Percentiles rank a stretch among this genome's conserved stretches.
These are phyloP conservation scores for Beris morrisii DNA, from an alignment of 2,888 invertebrate species.

Conservation along the genomic window DNA sequence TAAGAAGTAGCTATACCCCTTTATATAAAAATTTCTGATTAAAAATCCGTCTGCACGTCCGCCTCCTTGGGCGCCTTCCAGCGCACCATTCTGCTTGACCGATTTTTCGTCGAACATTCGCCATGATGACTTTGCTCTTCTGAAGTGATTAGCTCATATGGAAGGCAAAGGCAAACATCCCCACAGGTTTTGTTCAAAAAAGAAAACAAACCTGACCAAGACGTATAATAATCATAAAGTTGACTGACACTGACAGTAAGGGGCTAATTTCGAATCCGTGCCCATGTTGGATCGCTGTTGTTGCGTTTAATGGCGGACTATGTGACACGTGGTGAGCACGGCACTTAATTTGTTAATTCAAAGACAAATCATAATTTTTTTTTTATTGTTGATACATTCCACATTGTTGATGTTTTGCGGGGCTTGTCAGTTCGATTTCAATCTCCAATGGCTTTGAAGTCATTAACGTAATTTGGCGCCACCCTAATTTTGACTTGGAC, in stretches of 20 bases:
- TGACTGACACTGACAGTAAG: too few relatives aligned
- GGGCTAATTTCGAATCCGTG: too few relatives aligned
- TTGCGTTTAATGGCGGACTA: too few relatives aligned
- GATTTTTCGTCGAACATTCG: conserved; percentile 16
- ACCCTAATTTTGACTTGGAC: conserved; percentile 5
- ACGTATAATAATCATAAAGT: too few relatives aligned
- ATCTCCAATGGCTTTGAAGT: conserved; percentile 5
- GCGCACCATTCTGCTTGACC: conserved; percentile 13
- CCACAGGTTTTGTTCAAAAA: too few relatives aligned
- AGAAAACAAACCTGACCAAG: too few relatives aligned
- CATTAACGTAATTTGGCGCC: conserved; percentile 24
- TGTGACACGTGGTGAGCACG: too few relatives aligned
- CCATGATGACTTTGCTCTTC: conserved; percentile 15
- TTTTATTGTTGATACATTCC: not conserved
- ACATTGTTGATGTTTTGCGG: conserved; percentile 2
- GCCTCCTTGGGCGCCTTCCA: not conserved
- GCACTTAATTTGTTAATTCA: conserved; percentile 15
- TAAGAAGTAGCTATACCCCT: not conserved
- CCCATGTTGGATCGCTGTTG: too few relatives aligned
- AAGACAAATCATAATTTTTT: conserved; percentile 18
- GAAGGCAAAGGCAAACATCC: too few relatives aligned
- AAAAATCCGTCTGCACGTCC: conserved; percentile 19
- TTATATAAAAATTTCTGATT: conserved; percentile 19
- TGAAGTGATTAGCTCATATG: too few relatives aligned
- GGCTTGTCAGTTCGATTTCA: conserved; percentile 12